These are phyloP conservation scores for Bubo bubo DNA, from an alignment of 2,113 vertebrate species.

Conservation along the genomic window DNA sequence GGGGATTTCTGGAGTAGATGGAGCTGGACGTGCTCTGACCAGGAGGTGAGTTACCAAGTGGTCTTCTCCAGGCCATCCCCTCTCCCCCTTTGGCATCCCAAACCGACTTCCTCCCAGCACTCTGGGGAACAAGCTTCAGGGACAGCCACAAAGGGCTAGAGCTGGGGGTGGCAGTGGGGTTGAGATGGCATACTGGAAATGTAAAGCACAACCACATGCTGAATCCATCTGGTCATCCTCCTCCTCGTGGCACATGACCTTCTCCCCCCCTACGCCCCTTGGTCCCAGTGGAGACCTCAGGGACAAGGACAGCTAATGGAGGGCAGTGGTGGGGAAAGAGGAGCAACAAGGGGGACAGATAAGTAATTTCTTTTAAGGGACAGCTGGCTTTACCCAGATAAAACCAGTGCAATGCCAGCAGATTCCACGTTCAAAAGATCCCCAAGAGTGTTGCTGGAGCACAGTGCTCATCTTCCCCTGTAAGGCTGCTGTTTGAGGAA, in stretches of 20 bases:
- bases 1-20: background rate
- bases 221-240: background rate
- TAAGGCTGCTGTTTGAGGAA: rapidly evolving
- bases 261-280: background rate
- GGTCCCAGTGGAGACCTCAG: background rate
- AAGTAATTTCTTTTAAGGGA: background rate
- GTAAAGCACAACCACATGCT: background rate
- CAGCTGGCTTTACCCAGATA: background rate
- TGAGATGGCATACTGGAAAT: background rate
- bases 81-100: background rate
- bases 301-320: background rate
- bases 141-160: background rate
- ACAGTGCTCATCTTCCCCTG: background rate
- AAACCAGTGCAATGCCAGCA: background rate
- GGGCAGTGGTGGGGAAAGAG: background rate
- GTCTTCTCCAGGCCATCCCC: background rate
- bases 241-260: background rate
- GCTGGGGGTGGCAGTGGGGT: background rate
- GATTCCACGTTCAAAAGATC: background rate
- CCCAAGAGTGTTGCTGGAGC: background rate
- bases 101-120: background rate
- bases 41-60: background rate
- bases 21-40: background rate
- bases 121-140: background rate
- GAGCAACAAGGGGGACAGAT: background rate